phyloP scores from a whole-genome alignment of 2,888 invertebrate species.

The Lycia hirtaria region DNA sequence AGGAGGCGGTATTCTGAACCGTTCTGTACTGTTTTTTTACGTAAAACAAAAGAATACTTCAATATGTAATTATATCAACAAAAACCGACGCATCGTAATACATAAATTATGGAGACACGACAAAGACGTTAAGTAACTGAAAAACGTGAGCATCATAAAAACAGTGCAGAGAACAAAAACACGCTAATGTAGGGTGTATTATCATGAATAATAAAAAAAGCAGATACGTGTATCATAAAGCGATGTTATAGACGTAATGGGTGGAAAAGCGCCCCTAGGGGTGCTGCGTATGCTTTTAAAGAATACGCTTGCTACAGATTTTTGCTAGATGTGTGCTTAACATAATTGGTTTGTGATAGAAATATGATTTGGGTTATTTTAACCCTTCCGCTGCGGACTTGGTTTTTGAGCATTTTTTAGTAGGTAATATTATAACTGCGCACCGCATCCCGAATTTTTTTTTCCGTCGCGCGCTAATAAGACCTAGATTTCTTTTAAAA shows the following conservation, averaged over 20 bases:
- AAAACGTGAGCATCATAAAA: constrained; percentile 53
- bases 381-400: too few species aligned
- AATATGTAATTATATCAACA: constrained; percentile 10
- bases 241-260: constrained; percentile 79
- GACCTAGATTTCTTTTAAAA: too few species aligned
- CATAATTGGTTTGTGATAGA: too few species aligned
- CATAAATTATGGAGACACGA: constrained; percentile 56
- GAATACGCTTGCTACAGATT: constrained; percentile 36
- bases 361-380: too few species aligned
- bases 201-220: constrained; percentile 81
- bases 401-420: too few species aligned
- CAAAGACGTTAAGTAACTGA: constrained; percentile 48
- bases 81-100: constrained; percentile 42
- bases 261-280: constrained; percentile 71
- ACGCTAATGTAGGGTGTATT: constrained; percentile 77
- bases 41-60: not conserved
- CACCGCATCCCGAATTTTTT: too few species aligned
- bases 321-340: constrained; percentile 19
- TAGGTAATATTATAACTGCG: too few species aligned
- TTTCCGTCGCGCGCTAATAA: too few species aligned
- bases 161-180: constrained; percentile 62
- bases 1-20: too few species aligned
- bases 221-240: constrained; percentile 77
- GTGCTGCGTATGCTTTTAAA: constrained; percentile 48
- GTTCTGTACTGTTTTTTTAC: too few species aligned